Conservation (phyloP, 2,888 invertebrate species). For the Cyclophora albipunctata region DNA sequence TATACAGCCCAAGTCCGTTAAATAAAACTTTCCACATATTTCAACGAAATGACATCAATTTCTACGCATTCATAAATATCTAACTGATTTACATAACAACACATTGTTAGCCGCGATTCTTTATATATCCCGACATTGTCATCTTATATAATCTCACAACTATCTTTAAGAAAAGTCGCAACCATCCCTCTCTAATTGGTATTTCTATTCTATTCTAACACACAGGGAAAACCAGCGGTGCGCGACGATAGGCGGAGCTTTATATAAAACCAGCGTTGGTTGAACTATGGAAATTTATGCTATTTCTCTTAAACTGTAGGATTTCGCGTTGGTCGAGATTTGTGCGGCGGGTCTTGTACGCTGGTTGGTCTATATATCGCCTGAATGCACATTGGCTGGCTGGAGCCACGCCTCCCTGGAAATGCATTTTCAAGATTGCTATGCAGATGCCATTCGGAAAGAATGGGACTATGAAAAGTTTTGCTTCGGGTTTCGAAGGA, state of each 20-base stretch:
- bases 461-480: conserved; percentile 47
- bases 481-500: conserved; percentile 36
- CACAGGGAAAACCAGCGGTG: conserved; percentile 48
- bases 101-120: conserved; percentile 53
- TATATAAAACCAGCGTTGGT: conserved; percentile 32
- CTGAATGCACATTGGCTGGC: conserved; percentile 74
- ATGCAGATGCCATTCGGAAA: conserved; percentile 59
- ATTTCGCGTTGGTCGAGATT: conserved; percentile 24
- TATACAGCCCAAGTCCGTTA: conserved; percentile 7
- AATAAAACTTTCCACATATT: conserved; percentile 52
- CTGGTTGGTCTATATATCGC: conserved; percentile 68
- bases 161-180: conserved; percentile 68
- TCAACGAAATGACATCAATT: conserved; percentile 53
- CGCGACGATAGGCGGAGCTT: conserved; percentile 66
- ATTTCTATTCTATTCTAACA: conserved; percentile 41
- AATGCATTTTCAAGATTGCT: conserved; percentile 74
- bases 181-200: conserved; percentile 53
- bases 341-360: conserved; percentile 31
- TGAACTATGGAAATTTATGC: conserved; percentile 48
- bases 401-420: conserved; percentile 65
- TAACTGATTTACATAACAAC: conserved; percentile 65
- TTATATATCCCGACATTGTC: conserved; percentile 60
- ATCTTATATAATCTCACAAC: conserved; percentile 60
- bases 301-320: conserved; percentile 27
- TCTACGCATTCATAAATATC: conserved; percentile 61